Evolutionary conservation across 2,888 invertebrate species (phyloP), one percentile per base, ranked within the genome.

Genomic region (Cataglyphis albicans): DNA sequence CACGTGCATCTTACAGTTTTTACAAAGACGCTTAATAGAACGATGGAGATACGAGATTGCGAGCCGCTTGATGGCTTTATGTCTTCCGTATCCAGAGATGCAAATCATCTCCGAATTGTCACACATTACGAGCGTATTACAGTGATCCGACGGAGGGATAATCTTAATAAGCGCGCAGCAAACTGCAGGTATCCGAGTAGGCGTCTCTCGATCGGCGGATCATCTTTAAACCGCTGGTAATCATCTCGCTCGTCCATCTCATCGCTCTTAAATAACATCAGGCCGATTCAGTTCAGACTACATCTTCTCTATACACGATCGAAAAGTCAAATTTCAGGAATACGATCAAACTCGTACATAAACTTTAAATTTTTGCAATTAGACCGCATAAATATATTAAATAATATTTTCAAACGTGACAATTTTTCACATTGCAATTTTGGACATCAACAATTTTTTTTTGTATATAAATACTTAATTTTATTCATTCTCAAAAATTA

Each of bases 181-280:
- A 84, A 81, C 64, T 88, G 86, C 84, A 81, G 81, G 84, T 87
- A 84, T 84, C 81, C 74, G 84, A 88, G 89, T 87, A 89, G 89
- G 90, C 89, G 90, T 90, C 88, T 85, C 90, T 87, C 87, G 87
- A 87, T 91, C 90, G 70, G 85, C 74, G 88, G 87, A 89, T 90
- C 90, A 84, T 87, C 89, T 88, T 90, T 90, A 90, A 89, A 89
- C 82, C 89, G 90, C 84, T 82, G 81, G 89, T 89, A 89, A 89
- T 90, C 90, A 90, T 87, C 87, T 85, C 81, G 87, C 61, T 84
- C 86, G 35, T 88, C 74, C 81, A 81, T 73, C 78, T 73, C 59
- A 59, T 59, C 44, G 59, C 75, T 80, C 78, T 80, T 73, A 80
- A 78, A 80, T 44, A 57, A 44, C 78, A 25, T 59, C 44, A 25